Evolutionary conservation across 2,888 invertebrate genomes (phyloP).

Genomic region (Heterodera filipjevi): DNA sequence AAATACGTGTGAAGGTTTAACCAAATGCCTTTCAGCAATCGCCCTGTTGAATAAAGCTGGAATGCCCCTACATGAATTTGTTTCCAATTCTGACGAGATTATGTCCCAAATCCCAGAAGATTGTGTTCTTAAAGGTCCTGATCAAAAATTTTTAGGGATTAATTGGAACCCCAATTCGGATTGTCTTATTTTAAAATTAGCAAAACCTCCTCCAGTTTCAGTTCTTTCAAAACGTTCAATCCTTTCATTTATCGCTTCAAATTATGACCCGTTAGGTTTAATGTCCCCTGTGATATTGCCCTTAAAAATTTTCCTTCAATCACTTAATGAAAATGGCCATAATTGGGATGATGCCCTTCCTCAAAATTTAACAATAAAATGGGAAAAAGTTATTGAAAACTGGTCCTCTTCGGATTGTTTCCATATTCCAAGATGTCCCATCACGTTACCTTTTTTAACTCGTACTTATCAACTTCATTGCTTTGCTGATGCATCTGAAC

Average conservation of each 20-base stretch:
- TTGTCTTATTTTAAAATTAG: no score
- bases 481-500: conserved; percentile 25
- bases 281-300: conserved; percentile 22
- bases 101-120: no score
- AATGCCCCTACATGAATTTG: no score
- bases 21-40: no score
- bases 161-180: no score
- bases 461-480: background rate
- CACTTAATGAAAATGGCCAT: background rate
- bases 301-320: conserved; percentile 28
- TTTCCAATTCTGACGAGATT: no score
- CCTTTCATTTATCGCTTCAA: conserved; percentile 25
- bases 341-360: conserved; percentile 32
- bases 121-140: no score
- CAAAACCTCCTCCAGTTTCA: no score
- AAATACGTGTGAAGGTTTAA: no score
- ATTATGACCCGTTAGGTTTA: conserved; percentile 38
- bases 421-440: background rate
- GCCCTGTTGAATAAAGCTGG: no score
- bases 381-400: background rate
- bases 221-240: conserved; percentile 35
- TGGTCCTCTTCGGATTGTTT: background rate
- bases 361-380: background rate
- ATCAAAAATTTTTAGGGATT: no score
- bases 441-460: background rate